Percentiles rank a stretch among this genome's conserved stretches.
phyloP scores from a whole-genome alignment of 2,888 invertebrate genomes.

The Amiota minor region DNA sequence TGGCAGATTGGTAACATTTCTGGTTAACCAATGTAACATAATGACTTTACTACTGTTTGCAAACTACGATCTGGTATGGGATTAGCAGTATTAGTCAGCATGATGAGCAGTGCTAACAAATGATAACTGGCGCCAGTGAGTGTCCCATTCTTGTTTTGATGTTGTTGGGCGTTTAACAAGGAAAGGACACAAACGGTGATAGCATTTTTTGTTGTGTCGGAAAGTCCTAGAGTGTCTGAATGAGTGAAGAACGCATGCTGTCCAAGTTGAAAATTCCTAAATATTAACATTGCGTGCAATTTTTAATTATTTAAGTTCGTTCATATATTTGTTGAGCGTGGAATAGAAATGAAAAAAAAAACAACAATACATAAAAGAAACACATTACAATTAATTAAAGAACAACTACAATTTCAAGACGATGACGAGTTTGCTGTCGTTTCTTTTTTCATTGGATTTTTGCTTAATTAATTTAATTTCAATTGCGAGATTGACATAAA shows the following conservation, averaged over 20 bases:
- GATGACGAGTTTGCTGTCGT: constrained; percentile 33
- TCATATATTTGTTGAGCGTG: constrained; percentile 39
- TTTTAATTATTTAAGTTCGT: constrained; percentile 71
- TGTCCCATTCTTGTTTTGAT: not conserved
- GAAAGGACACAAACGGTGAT: too few species aligned
- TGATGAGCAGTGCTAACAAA: not conserved
- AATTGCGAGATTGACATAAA: constrained; percentile 39
- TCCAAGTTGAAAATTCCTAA: constrained; percentile 60
- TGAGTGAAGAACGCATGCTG: constrained; percentile 35
- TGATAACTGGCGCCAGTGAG: constrained; percentile 12
- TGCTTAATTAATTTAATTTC: constrained; percentile 65
- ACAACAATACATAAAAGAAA: constrained; percentile 40
- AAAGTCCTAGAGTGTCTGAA: constrained; percentile 32
- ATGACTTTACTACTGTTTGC: constrained; percentile 35
- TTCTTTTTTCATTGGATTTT: constrained; percentile 39
- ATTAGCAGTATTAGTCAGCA: constrained; percentile 21
- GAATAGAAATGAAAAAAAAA: constrained; percentile 40
- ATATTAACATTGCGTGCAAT: constrained; percentile 71
- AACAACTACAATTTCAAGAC: constrained; percentile 44
- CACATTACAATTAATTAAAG: constrained; percentile 67
- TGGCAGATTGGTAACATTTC: not conserved
- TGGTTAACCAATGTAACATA: constrained; percentile 5
- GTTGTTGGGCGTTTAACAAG: not conserved
- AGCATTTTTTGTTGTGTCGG: not conserved
- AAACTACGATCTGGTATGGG: constrained; percentile 13